A percentile compares a stretch with the other conserved stretches of the same genome.
phyloP scores from a whole-genome alignment of 2,113 vertebrate species.

The Merops nubicus region DNA sequence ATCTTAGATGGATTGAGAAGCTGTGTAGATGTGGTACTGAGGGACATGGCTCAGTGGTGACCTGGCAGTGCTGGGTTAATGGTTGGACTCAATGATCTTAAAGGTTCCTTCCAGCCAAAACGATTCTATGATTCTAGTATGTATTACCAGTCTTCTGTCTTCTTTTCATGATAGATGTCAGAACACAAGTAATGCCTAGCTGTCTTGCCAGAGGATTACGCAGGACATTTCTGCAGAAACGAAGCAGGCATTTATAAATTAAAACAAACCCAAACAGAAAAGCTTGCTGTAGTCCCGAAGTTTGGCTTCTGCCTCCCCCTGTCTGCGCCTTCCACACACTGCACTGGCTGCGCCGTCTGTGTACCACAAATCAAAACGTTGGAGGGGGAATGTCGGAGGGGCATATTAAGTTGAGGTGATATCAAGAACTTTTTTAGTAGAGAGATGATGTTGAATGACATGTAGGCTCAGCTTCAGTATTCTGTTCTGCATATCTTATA shows the following conservation, averaged over 20 bases:
- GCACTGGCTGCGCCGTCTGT: not conserved
- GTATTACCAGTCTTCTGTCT: not conserved
- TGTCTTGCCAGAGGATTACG: not conserved
- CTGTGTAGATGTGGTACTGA: no score
- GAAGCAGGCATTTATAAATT: not conserved
- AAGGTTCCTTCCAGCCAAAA: no score
- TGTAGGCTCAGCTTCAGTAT: not conserved
- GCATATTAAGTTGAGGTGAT: not conserved
- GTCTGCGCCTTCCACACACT: not conserved
- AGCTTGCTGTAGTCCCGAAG: not conserved
- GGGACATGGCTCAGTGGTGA: no score
- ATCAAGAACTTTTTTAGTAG: not conserved
- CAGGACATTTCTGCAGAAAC: not conserved
- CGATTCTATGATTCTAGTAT: no score
- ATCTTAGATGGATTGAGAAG: no score
- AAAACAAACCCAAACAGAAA: not conserved
- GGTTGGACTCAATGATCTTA: no score
- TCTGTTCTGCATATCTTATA: accelerated
- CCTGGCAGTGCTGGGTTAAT: no score
- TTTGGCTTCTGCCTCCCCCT: not conserved
- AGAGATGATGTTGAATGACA: not conserved
- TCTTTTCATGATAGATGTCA: not conserved
- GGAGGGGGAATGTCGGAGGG: not conserved
- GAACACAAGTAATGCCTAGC: not conserved
- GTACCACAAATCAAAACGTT: not conserved